Evolutionary conservation across 2,888 invertebrate species (phyloP), one percentile per base, ranked within the genome.

Genomic region (Xanthorhoe designata): DNA sequence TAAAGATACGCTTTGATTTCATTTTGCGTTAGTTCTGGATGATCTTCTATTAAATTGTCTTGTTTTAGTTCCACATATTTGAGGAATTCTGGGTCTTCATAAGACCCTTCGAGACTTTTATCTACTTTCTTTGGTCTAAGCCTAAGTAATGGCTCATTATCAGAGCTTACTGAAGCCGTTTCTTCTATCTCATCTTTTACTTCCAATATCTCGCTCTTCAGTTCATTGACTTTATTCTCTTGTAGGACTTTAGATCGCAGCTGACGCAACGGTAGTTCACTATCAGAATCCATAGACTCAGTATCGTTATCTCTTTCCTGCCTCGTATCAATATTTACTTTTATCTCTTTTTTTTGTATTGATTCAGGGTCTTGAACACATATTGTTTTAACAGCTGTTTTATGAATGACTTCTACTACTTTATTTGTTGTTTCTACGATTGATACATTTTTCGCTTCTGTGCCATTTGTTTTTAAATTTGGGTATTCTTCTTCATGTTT

Each of bases 21-120:
- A 0, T 87, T 83, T 50, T 88, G 84, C 0, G 86, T 84, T 8
- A 94, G 80, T 51, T 94, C 86, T 0, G 94, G 94, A 78, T 94
- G 88, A 70, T 94, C 89, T 54, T 94, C 92, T 57, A 91, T 86
- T 10, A 94, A 76, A 19, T 83, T 78, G 72, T 94, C 94, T 75
- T 90, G 91, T 72, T 87, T 89, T 24, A 91, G 71, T 70, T 94
- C 91, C 32, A 92, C 78, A 78, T 94, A 94, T 72, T 93, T 85
- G 13, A 93, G 78, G 67, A 94, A 94, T 55, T 93, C 90, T 10
- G 84, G 80, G 61, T 88, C 83, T 15, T 86, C 75, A 42, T 78
- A 73, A 8, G 75, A 77, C 61, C 80, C 76, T 49, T 72, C 73
- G 18, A 66, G 3, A 6, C 49, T 67, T 62, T 68, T 68, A 17